Conservation (phyloP, 2,888 invertebrate genomes). For the Sericinus montela region DNA sequence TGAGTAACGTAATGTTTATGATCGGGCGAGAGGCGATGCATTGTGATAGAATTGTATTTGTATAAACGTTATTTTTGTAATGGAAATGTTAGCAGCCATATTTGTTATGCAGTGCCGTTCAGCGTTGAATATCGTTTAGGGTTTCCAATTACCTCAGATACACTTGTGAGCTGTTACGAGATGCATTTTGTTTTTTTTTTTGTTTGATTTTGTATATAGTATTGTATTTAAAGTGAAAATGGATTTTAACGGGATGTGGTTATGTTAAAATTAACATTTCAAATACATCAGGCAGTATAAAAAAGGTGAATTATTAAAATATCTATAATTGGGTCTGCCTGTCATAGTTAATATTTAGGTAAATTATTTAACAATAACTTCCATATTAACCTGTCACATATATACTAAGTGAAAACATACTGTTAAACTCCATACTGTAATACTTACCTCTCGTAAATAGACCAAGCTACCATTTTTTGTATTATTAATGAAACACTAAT, state of each 20-base stretch:
- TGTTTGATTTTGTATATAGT: constrained; percentile 28
- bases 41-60: constrained; percentile 21
- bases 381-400: no score
- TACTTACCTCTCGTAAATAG: no score
- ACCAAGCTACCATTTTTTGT: no score
- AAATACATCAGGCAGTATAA: no score
- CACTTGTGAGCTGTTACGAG: constrained; percentile 29
- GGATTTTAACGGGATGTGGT: constrained; percentile 1
- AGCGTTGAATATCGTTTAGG: constrained; percentile 3
- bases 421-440: no score
- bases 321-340: no score
- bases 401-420: no score
- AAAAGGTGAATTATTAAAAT: no score
- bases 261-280: not conserved
- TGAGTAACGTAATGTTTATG: not conserved
- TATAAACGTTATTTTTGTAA: constrained; percentile 18
- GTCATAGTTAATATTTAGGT: no score
- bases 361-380: no score
- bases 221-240: constrained; percentile 15
- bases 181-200: constrained; percentile 36
- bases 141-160: constrained; percentile 30
- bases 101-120: not conserved
- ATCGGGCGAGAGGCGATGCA: constrained; percentile 6
- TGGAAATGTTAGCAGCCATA: not conserved
- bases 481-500: no score